These are phyloP conservation scores for Drosophila atroscutellata DNA, from an alignment of 2,888 invertebrate species.

Conservation along the genomic window DNA sequence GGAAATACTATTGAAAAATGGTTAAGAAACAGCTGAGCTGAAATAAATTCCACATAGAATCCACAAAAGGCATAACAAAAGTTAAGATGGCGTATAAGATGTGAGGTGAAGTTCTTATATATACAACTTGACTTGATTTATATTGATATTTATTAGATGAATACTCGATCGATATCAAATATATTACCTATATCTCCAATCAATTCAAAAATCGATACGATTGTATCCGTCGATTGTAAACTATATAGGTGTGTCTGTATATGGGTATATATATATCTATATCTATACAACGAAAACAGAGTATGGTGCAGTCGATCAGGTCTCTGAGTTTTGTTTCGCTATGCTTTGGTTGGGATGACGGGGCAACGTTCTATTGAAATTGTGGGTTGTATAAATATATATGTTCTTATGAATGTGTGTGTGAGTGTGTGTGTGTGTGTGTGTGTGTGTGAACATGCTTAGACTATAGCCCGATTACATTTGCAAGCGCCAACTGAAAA, in stretches of 20 bases:
- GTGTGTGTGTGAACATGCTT: neutral
- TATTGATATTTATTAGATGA: neutral
- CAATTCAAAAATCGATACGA: neutral
- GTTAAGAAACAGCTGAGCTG: neutral
- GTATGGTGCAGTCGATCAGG: neutral
- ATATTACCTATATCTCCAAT: neutral
- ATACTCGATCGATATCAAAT: neutral
- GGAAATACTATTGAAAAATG: neutral
- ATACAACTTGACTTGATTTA: neutral
- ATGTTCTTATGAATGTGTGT: neutral
- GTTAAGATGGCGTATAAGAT: neutral
- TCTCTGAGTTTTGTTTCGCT: neutral
- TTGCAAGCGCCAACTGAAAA: slow-evolving; percentile 20
- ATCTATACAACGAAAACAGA: neutral
- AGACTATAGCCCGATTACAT: slow-evolving; percentile 4
- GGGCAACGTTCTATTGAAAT: slow-evolving; percentile 7
- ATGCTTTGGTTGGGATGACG: neutral
- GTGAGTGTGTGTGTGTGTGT: neutral
- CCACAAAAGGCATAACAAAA: neutral
- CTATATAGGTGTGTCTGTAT: neutral
- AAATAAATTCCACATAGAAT: neutral
- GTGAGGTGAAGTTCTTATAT: neutral
- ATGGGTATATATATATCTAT: neutral
- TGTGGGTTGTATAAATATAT: neutral
- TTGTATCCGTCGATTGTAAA: neutral